Conservation (phyloP, 2,888 invertebrate genomes). For the Epinotia brunnichana region DNA sequence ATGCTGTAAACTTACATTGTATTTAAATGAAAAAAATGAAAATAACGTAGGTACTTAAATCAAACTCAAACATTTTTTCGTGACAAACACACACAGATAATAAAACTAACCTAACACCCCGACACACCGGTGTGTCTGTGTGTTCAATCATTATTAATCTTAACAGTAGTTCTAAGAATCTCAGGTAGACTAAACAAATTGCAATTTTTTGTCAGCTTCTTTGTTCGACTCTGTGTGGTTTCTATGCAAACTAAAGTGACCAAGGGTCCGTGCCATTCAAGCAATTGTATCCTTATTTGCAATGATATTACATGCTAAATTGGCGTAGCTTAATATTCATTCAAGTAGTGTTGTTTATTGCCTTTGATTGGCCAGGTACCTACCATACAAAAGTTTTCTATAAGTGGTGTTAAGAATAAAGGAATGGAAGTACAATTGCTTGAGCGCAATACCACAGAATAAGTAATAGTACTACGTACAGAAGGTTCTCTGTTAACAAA, state of each 20-base stretch:
- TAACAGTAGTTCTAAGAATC: slow-evolving; percentile 13
- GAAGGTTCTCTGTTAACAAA: too few relatives aligned
- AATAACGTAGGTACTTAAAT: too few relatives aligned
- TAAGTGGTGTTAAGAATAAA: background rate
- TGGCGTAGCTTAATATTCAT: background rate
- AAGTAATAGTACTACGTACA: too few relatives aligned
- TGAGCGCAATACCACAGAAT: too few relatives aligned
- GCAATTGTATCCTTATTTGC: background rate
- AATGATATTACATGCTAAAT: background rate
- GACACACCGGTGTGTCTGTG: background rate
- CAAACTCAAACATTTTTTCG: too few relatives aligned
- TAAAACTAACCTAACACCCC: too few relatives aligned
- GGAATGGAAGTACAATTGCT: background rate
- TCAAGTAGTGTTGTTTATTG: background rate
- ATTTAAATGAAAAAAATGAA: too few relatives aligned
- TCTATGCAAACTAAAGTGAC: background rate
- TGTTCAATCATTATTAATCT: slow-evolving; percentile 17
- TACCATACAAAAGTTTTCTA: background rate
- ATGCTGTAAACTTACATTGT: too few relatives aligned
- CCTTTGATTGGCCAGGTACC: background rate
- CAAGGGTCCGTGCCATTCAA: background rate
- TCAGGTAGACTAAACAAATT: slow-evolving; percentile 24
- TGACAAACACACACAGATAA: too few relatives aligned
- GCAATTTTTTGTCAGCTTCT: slow-evolving; percentile 24
- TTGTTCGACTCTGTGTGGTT: slow-evolving; percentile 5